Conservation (phyloP, 2,113 vertebrate species). For the Pseudolaguvia tuberculata region DNA sequence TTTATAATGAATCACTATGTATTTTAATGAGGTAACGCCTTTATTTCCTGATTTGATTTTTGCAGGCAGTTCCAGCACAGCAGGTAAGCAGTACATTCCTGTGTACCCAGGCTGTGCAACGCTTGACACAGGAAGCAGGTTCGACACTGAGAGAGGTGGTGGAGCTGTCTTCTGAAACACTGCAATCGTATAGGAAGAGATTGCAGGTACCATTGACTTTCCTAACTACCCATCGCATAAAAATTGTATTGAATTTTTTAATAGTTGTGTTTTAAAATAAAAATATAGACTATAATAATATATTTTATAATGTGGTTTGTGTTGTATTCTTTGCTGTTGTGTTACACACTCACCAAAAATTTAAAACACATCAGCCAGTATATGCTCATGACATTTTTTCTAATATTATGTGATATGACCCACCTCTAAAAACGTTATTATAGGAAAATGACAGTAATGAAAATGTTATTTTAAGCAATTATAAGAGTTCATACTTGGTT, state of each 20-base stretch:
- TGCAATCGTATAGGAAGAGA: conserved; percentile 54
- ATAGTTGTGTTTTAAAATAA: no score
- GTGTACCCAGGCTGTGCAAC: conserved; percentile 38
- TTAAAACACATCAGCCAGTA: not conserved
- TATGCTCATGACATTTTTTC: not conserved
- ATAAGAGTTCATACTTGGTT: not conserved
- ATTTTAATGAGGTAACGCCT: not conserved
- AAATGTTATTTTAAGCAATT: not conserved
- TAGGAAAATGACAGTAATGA: not conserved
- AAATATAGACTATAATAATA: no score
- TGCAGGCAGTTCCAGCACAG: conserved; percentile 49
- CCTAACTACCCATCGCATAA: no score
- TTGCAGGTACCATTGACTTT: conserved; percentile 56
- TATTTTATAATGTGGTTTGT: not conserved
- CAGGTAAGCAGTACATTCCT: conserved; percentile 2
- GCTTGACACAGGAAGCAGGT: conserved; percentile 50
- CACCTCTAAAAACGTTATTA: not conserved
- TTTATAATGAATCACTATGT: no score
- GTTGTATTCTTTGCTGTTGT: not conserved
- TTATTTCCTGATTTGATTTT: not conserved
- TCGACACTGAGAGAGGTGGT: conserved; percentile 46
- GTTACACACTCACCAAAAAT: not conserved
- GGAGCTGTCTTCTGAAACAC: conserved; percentile 48
- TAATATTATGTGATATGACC: not conserved
- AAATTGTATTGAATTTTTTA: no score